A percentile compares a stretch with the other conserved stretches of the same genome.
Evolutionary conservation across 2,113 vertebrate species (phyloP).

Genomic region (Nematolebias whitei): DNA sequence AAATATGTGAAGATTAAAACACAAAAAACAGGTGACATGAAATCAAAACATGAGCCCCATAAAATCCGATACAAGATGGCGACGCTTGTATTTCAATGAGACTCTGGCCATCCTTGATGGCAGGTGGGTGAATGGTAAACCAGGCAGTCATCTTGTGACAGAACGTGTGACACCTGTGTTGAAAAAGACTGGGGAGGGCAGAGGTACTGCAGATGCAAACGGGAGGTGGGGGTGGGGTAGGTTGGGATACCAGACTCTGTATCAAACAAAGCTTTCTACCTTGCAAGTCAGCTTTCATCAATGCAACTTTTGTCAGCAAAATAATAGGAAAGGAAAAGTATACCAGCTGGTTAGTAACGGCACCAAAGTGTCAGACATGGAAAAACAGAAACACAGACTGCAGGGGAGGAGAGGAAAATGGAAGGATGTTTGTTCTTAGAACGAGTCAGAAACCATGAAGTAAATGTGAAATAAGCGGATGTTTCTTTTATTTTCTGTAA

Average conservation of each 20-base stretch:
- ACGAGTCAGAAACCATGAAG: conserved; percentile 75
- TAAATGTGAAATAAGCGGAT: conserved; percentile 1
- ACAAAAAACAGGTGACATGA: conserved; percentile 75
- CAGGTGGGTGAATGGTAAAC: conserved; percentile 40
- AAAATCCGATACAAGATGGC: conserved; percentile 76
- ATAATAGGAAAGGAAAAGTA: conserved; percentile 88
- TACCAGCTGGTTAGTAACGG: conserved; percentile 94
- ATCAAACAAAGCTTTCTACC: conserved; percentile 93
- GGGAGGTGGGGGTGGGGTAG: conserved; percentile 47
- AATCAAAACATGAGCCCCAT: conserved; percentile 76
- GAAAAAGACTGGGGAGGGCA: conserved; percentile 39
- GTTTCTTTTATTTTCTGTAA: neutral
- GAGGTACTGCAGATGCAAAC: conserved; percentile 46
- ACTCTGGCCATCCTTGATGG: conserved; percentile 50
- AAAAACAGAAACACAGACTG: conserved; percentile 59
- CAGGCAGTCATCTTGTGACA: conserved; percentile 41
- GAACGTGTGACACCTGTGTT: conserved; percentile 40
- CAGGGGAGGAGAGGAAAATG: conserved; percentile 24
- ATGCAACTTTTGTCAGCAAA: conserved; percentile 97
- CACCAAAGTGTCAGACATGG: conserved; percentile 86
- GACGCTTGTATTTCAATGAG: conserved; percentile 66
- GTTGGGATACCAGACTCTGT: conserved; percentile 86
- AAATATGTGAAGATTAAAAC: conserved; percentile 68
- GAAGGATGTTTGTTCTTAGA: conserved; percentile 37
- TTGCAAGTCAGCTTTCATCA: conserved; percentile 99